Evolutionary conservation across 2,113 vertebrate genomes (phyloP), one percentile per base, ranked within the genome.

Genomic region (Myiozetetes cayanensis): DNA sequence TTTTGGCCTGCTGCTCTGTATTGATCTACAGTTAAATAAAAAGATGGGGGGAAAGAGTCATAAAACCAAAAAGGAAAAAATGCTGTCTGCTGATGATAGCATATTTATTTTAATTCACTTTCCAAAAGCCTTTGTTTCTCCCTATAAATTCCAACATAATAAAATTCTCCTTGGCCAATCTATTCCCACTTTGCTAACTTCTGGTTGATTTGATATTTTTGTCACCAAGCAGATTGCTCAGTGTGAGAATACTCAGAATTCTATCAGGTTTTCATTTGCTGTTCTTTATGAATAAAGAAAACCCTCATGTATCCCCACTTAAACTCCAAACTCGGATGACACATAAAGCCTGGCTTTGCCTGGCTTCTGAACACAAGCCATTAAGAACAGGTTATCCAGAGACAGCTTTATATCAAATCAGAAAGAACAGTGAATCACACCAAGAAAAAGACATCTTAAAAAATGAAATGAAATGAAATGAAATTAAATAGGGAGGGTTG

Each of bases 1-100:
- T 99, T 98, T 98, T 99, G 80, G 96, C 96, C 94, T 99, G 99
- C 97, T 99, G 99, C 78, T 99, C 99, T 63, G 98, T 97, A 95
- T 98, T 99, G 94, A 98, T 98, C 99, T 99, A 65, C 65, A 89
- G 87, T 92, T 89, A 95, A 95, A 96, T 68, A 47, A 39, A 79
- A 74, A 52, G 41, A 83, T 80, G 85, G 63, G 72, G 77, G 28
- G 30, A 52, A 76, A 75, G 27, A 56, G 10, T 90, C 11, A 2
- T 44, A 93, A 66, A 93, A 80, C 4, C 25, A 52, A 66, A 85
- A 46, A 20, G 21, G 14, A 75, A 56, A 91, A 85, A 76, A 73
- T 16, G 4, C 1, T 70, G 30, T 19, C 43, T 72, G 19, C 21
- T 83, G 67, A 72, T 14, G 11, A 84, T 62, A 85, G 2, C 8